Evolutionary conservation across 2,113 vertebrate genomes (phyloP), one percentile per base, ranked within the genome.

Genomic region (Platichthys stellatus): DNA sequence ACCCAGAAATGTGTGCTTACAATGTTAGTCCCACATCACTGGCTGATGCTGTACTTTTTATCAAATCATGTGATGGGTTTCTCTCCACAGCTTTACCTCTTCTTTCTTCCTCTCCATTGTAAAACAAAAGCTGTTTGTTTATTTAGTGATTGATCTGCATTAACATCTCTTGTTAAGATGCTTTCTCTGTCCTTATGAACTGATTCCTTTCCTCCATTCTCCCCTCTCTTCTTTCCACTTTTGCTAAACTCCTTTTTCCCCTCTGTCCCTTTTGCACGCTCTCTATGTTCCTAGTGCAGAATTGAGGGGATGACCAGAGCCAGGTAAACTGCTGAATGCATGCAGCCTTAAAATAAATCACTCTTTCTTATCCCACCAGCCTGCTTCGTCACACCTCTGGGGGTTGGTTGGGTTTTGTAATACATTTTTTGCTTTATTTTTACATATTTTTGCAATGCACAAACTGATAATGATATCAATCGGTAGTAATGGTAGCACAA

Each of bases 271-370:
- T 89, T 91, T 92, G 90, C 93, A 94, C 86, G 90, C 92, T 90
- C 77, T 91, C 90, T 95, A 92, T 94, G 93, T 95, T 92, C 89
- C 77, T 97, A 98, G 97, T 97, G 96, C 97, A 98, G 96, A 96
- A 98, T 93, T 99, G 97, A 99, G 93, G 93, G 94, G 92, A 95
- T 96, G 91, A 95, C 93, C 85, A 93, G 79, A 93, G 84, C 91
- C 95, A 99, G 97, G 98, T 99, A 99, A 98, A 92, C 68, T 21
- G 2, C 83, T 89, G 47, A 83, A 64, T 45, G 87, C 78, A 78
- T 86, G 76, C 58, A 58, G 64, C 77, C 56, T 79, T 59, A 65
- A n/a, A 77, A 20, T 70, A 13, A 24, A 75, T 69, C 49, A 78
- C 11, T 63, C 69, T 76, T 26, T 72, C 20, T 45, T 31, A 31